phyloP scores from a whole-genome alignment of 2,113 vertebrate genomes.

The Archocentrus centrarchus region DNA sequence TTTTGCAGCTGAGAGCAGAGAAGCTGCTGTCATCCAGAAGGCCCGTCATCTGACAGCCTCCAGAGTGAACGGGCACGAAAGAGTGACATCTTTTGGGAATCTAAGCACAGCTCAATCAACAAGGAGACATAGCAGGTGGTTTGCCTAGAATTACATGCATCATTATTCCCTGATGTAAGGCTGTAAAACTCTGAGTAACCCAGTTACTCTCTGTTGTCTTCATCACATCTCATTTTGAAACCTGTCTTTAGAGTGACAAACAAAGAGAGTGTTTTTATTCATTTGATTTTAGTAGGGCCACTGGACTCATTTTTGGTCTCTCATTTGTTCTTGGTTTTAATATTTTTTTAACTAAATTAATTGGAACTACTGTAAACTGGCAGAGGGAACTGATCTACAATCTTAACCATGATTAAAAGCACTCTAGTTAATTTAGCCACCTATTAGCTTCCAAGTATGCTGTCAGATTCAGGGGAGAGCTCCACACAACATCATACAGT shows the following conservation, averaged over 20 bases:
- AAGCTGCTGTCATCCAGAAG: conserved; percentile 8
- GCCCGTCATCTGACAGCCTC: background rate
- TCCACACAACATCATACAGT: background rate
- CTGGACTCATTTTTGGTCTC: background rate
- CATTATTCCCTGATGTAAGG: conserved; percentile 50
- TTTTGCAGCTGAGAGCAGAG: background rate
- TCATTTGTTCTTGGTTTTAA: background rate
- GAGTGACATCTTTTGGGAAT: conserved; percentile 46
- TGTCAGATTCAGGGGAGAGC: background rate
- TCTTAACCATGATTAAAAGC: background rate
- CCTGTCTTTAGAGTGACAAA: background rate
- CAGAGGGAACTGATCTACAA: background rate
- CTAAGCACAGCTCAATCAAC: conserved; percentile 55
- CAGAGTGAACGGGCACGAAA: background rate
- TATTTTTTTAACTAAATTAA: background rate
- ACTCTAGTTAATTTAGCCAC: background rate
- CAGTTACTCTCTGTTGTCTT: conserved; percentile 24
- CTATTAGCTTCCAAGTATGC: background rate
- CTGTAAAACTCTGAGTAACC: conserved; percentile 36
- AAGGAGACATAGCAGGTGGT: conserved; percentile 25
- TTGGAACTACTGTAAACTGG: background rate
- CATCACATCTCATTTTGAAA: background rate
- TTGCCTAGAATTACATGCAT: conserved; percentile 51
- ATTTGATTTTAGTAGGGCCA: background rate
- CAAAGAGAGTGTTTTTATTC: no score